phyloP scores from a whole-genome alignment of 2,113 vertebrate species.

The Sapayoa aenigma region DNA sequence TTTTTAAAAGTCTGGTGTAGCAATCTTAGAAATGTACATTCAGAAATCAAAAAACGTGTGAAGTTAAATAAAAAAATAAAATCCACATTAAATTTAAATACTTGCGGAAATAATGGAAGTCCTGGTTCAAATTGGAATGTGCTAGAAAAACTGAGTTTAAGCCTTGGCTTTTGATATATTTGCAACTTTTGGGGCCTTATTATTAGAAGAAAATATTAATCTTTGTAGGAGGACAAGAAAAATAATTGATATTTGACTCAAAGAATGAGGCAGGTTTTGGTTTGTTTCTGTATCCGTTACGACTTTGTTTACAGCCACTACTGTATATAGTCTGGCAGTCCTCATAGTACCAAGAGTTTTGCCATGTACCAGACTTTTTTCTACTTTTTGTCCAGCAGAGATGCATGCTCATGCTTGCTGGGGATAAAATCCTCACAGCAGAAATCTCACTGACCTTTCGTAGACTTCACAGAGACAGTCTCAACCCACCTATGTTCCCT shows the following conservation, averaged over 20 bases:
- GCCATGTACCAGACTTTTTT: not conserved
- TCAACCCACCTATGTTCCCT: not conserved
- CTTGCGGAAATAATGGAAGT: not conserved
- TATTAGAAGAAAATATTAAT: not conserved
- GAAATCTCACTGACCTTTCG: not conserved
- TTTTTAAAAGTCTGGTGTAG: not conserved
- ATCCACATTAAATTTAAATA: not conserved
- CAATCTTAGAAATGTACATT: not conserved
- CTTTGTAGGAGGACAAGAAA: not conserved
- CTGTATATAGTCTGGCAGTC: accelerated
- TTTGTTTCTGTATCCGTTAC: not conserved
- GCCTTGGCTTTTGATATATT: not conserved
- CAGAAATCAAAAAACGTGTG: not conserved
- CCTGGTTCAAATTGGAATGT: not conserved
- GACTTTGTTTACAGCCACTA: not conserved
- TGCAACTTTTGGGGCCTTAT: not conserved
- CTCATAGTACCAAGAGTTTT: not conserved
- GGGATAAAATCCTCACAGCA: not conserved
- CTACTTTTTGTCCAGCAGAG: not conserved
- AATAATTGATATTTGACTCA: not conserved
- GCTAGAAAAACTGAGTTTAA: not conserved
- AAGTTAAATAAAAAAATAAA: not conserved
- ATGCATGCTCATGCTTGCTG: accelerated
- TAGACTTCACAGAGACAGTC: not conserved
- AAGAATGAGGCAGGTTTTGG: not conserved